These are phyloP conservation scores for Marmota monax DNA, from an alignment of 2,113 vertebrate genomes.

Conservation along the genomic window DNA sequence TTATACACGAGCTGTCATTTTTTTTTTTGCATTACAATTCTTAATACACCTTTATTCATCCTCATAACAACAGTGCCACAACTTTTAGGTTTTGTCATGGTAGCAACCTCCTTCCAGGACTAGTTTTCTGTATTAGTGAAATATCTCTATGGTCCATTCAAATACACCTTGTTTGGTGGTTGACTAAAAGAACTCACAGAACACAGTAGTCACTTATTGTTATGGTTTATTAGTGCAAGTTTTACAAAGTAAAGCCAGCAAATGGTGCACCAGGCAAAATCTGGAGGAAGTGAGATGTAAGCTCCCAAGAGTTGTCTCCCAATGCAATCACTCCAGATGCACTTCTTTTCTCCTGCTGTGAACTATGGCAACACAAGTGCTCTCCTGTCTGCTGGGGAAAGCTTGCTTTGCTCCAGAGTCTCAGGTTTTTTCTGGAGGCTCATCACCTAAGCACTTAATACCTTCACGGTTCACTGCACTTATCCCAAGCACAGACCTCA, in stretches of 20 bases:
- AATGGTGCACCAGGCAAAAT: background rate
- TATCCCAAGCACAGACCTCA: background rate
- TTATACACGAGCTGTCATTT: too few relatives aligned
- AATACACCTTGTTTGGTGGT: background rate
- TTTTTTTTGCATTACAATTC: too few relatives aligned
- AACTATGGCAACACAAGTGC: background rate
- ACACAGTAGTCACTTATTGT: background rate
- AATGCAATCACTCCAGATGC: background rate
- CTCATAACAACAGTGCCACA: background rate
- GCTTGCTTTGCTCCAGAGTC: background rate
- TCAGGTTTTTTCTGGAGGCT: background rate
- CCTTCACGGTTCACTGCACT: background rate
- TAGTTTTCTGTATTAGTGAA: background rate
- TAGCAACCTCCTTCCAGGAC: background rate
- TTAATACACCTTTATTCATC: background rate
- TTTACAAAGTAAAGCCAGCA: slow-evolving; percentile 7
- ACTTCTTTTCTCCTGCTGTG: background rate
- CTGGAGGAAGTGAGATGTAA: background rate
- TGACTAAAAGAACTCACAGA: background rate
- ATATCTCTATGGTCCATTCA: background rate
- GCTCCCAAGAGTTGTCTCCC: background rate
- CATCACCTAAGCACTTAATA: background rate
- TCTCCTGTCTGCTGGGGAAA: background rate
- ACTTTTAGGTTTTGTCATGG: background rate
- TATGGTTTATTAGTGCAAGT: background rate